Evolutionary conservation across 2,113 vertebrate species (phyloP).

Genomic region (Oxyura jamaicensis): DNA sequence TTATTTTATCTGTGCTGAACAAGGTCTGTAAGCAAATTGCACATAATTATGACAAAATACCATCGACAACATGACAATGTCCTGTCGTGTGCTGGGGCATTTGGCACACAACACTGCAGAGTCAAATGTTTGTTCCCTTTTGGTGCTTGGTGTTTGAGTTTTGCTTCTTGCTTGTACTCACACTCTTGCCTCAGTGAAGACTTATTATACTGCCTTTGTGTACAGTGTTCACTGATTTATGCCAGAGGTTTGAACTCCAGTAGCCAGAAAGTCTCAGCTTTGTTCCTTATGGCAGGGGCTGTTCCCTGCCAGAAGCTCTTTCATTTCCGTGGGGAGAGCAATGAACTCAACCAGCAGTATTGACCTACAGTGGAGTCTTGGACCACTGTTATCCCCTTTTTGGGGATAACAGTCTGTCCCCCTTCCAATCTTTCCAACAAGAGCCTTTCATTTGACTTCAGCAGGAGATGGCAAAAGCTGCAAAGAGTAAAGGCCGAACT

Average conservation of each 20-base stretch:
- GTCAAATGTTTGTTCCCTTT: not conserved
- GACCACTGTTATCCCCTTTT: not conserved
- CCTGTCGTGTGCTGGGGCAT: not conserved
- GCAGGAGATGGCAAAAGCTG: not conserved
- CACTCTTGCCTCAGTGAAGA: not conserved
- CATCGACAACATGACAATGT: slow-evolving; percentile 7
- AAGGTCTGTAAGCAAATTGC: slow-evolving; percentile 43
- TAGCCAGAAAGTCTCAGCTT: not conserved
- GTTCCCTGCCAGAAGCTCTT: not conserved
- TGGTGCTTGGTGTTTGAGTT: slow-evolving; percentile 17
- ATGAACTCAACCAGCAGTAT: not conserved
- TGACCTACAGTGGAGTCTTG: not conserved
- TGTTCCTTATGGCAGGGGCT: not conserved
- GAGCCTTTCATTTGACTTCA: not conserved
- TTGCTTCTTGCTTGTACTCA: slow-evolving; percentile 37
- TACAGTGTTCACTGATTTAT: not conserved
- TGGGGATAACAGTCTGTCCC: not conserved
- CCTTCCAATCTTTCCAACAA: accelerated
- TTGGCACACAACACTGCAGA: not conserved
- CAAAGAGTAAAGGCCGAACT: not conserved
- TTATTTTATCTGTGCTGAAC: slow-evolving; percentile 34
- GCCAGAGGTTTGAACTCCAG: not conserved
- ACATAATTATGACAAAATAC: slow-evolving; percentile 47
- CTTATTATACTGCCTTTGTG: not conserved
- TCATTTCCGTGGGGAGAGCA: not conserved